Conservation (phyloP, 2,888 invertebrate species). For the Patella caerulea region DNA sequence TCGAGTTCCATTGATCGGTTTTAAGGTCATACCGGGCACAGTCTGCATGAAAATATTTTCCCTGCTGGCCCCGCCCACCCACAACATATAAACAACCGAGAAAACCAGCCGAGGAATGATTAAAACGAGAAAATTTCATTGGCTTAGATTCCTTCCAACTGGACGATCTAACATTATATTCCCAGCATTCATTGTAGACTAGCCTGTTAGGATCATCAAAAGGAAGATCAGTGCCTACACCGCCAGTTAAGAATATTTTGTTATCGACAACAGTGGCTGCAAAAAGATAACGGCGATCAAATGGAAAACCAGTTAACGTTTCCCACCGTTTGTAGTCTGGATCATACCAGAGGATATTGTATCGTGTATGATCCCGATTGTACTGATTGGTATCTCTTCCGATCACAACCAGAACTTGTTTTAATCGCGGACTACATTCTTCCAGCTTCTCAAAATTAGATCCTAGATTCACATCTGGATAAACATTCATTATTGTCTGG, state of each 20-base stretch:
- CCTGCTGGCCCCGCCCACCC: conserved; percentile 25
- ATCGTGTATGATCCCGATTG: background rate
- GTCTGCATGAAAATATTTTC: conserved; percentile 17
- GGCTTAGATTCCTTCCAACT: conserved; percentile 24
- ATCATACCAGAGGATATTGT: conserved; percentile 25
- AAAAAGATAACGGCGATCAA: conserved; percentile 24
- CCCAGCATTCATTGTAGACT: conserved; percentile 26
- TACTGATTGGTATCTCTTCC: conserved; percentile 25
- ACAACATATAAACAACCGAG: conserved; percentile 29
- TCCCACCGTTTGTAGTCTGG: conserved; percentile 23
- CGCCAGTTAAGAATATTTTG: conserved; percentile 30
- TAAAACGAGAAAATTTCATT: conserved; percentile 26
- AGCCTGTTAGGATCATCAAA: conserved; percentile 15
- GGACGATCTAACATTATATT: conserved; percentile 17
- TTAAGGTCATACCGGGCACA: conserved; percentile 28
- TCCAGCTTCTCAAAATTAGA: background rate
- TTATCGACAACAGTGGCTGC: conserved; percentile 20
- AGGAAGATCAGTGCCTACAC: conserved; percentile 21
- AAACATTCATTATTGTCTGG: conserved; percentile 2
- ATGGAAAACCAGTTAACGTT: conserved; percentile 23
- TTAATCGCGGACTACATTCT: conserved; percentile 11
- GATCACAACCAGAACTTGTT: conserved; percentile 27
- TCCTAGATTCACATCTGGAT: background rate
- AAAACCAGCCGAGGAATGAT: conserved; percentile 27
- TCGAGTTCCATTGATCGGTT: conserved; percentile 30